A percentile compares a stretch with the other conserved stretches of the same genome.
Evolutionary conservation across 2,797 vertebrate species (phyloP).

Genomic region (Falco cherrug): DNA sequence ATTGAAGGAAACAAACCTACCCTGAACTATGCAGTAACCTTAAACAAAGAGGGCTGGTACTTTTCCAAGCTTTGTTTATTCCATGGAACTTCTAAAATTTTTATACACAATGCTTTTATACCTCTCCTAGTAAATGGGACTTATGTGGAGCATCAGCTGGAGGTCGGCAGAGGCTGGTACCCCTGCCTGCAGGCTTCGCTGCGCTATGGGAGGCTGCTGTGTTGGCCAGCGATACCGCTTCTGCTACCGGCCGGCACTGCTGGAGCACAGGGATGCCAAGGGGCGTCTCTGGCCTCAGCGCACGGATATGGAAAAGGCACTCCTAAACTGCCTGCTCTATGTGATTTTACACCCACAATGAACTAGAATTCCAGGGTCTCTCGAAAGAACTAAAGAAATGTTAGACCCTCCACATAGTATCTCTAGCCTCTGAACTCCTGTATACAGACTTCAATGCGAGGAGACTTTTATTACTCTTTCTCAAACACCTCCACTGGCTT

Average conservation of each 20-base stretch:
- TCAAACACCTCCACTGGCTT: neutral
- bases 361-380: neutral
- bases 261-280: neutral
- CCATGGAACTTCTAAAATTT: neutral
- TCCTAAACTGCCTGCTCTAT: neutral
- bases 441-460: neutral
- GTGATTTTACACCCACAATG: too few species aligned
- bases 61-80: neutral
- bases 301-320: fast-evolving
- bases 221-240: neutral
- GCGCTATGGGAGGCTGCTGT: neutral
- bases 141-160: neutral
- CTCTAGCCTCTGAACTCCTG: neutral
- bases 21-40: neutral
- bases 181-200: neutral
- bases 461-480: neutral
- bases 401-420: fast-evolving
- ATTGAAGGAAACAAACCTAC: neutral
- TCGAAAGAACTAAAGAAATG: neutral
- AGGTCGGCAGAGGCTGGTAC: too few species aligned
- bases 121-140: neutral
- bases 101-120: neutral
- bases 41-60: neutral
- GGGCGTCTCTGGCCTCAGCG: fast-evolving
- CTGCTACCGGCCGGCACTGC: neutral